Evolutionary conservation across 1,140 invertebrate genomes (phyloP).

Genomic region (Drosophila pseudoananassae): DNA sequence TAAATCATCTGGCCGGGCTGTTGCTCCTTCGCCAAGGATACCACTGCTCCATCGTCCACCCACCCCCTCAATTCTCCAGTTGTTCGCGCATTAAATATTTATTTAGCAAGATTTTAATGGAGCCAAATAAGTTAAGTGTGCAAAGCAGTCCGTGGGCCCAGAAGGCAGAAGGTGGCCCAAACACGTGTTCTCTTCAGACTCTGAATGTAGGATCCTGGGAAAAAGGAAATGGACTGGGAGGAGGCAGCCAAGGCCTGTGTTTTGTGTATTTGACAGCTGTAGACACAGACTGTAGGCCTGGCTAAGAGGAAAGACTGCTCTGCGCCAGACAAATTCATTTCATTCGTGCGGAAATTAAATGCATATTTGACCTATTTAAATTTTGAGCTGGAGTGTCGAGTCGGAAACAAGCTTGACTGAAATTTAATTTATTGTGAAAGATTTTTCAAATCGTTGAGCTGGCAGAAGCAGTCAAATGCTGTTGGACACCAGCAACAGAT

Average conservation of each 20-base stretch:
- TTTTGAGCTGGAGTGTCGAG: slow-evolving; percentile 33
- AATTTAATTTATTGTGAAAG: slow-evolving; percentile 73
- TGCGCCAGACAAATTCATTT: slow-evolving; percentile 71
- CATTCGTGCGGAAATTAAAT: slow-evolving; percentile 79
- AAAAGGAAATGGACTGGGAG: neutral
- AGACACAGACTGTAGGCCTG: slow-evolving; percentile 8
- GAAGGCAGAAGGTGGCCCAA: slow-evolving; percentile 47
- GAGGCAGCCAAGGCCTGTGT: neutral
- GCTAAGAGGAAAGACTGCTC: neutral
- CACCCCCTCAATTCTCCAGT: slow-evolving; percentile 33
- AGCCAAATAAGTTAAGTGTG: slow-evolving; percentile 77
- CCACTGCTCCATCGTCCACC: neutral
- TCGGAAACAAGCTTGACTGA: slow-evolving; percentile 45
- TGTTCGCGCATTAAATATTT: slow-evolving; percentile 80
- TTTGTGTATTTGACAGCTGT: slow-evolving; percentile 71
- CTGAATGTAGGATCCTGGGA: neutral
- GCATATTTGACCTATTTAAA: slow-evolving; percentile 78
- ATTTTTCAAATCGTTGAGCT: slow-evolving; percentile 57
- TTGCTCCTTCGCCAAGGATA: slow-evolving; percentile 48
- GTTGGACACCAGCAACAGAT: slow-evolving; percentile 40
- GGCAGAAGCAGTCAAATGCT: slow-evolving; percentile 28
- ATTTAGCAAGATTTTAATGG: slow-evolving; percentile 80
- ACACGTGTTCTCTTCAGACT: slow-evolving; percentile 46
- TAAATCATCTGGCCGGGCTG: slow-evolving; percentile 74
- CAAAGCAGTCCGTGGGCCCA: slow-evolving; percentile 36